Percentiles rank a stretch among this genome's conserved stretches.
These are phyloP conservation scores for Leuciscus waleckii DNA, from an alignment of 2,797 vertebrate genomes.

Conservation along the genomic window DNA sequence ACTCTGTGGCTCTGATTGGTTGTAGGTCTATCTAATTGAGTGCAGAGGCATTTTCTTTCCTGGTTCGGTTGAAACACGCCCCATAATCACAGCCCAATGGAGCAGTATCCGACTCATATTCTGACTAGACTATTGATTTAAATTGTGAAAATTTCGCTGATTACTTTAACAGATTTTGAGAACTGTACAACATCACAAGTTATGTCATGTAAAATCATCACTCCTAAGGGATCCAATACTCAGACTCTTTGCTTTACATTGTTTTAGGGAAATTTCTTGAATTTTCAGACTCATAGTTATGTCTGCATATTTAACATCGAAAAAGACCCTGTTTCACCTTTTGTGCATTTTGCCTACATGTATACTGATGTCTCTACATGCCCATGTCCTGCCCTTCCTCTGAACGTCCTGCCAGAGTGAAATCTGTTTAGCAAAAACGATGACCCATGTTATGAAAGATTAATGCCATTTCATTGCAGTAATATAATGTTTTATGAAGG, in stretches of 20 bases:
- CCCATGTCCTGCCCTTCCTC: conserved; percentile 33
- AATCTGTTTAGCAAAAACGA: conserved; percentile 65
- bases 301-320: background rate
- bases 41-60: too few species aligned
- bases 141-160: background rate
- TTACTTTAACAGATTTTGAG: background rate
- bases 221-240: background rate
- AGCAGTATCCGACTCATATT: too few species aligned
- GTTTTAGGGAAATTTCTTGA: background rate
- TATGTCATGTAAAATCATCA: background rate
- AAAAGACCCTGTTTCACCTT: background rate
- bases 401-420: conserved; percentile 43
- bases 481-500: conserved; percentile 78
- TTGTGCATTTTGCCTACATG: background rate
- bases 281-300: background rate
- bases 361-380: conserved; percentile 7
- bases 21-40: too few species aligned
- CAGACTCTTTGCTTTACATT: background rate
- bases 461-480: conserved; percentile 71
- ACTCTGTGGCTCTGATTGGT: too few species aligned
- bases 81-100: too few species aligned
- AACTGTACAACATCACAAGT: background rate
- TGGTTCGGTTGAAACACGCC: too few species aligned
- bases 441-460: conserved; percentile 71
- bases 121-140: background rate